These are phyloP conservation scores for Synchiropus splendidus DNA, from an alignment of 2,113 vertebrate species.

Conservation along the genomic window DNA sequence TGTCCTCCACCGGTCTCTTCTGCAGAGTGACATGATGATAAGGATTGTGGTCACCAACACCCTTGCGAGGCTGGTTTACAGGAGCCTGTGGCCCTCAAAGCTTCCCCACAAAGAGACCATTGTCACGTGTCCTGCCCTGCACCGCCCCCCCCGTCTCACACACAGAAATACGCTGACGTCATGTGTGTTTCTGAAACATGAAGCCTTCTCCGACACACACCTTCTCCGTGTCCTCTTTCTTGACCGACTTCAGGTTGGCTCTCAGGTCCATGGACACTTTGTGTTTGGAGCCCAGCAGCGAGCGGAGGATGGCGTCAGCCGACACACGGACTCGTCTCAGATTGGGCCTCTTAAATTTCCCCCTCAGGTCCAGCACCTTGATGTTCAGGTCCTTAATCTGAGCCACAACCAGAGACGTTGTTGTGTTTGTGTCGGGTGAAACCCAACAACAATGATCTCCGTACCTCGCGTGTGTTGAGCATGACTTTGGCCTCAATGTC, in stretches of 20 bases:
- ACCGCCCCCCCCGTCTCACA: constrained; percentile 28
- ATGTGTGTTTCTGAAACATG: no score
- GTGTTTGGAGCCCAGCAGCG: constrained; percentile 91
- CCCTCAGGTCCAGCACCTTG: constrained; percentile 87
- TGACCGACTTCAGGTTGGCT: constrained; percentile 93
- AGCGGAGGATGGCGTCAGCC: constrained; percentile 87
- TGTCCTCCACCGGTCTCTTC: constrained; percentile 87
- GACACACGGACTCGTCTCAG: constrained; percentile 84
- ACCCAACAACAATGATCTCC: background rate
- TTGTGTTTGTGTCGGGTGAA: background rate
- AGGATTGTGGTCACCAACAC: constrained; percentile 1
- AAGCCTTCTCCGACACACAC: constrained; percentile 50
- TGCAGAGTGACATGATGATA: constrained; percentile 24
- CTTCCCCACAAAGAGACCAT: constrained; percentile 37
- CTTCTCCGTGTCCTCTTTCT: constrained; percentile 95
- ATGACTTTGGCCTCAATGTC: constrained; percentile 88
- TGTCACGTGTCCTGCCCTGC: constrained; percentile 24
- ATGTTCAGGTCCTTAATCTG: constrained; percentile 88
- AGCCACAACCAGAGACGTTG: background rate
- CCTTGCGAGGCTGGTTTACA: constrained; percentile 5
- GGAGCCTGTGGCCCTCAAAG: no score
- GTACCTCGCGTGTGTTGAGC: constrained; percentile 83
- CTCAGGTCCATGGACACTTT: constrained; percentile 94
- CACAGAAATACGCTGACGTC: constrained; percentile 12
- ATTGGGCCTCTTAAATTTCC: constrained; percentile 87